phyloP scores from a whole-genome alignment of 2,888 invertebrate species.

The Acheta domesticus region DNA sequence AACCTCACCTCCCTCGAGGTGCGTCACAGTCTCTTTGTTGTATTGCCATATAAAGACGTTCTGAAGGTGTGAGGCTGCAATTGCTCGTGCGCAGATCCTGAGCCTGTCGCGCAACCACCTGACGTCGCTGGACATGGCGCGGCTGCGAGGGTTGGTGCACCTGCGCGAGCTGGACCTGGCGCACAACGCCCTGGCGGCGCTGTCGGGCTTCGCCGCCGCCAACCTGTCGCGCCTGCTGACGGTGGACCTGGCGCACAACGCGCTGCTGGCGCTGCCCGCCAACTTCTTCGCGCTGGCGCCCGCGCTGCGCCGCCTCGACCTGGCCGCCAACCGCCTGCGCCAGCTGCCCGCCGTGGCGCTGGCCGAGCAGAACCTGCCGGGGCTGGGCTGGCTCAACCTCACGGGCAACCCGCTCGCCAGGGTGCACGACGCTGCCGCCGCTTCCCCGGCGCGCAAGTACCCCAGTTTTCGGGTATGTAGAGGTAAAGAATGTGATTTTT shows the following conservation, averaged over 20 bases:
- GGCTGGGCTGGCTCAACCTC: constrained; percentile 72
- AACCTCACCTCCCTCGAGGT: constrained; percentile 67
- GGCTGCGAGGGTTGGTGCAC: constrained; percentile 70
- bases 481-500: too few species aligned
- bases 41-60: too few species aligned
- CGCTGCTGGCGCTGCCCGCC: constrained; percentile 69
- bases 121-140: constrained; percentile 69
- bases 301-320: constrained; percentile 68
- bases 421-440: constrained; percentile 58
- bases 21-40: too few species aligned
- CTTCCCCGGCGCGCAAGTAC: constrained; percentile 63
- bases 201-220: constrained; percentile 73
- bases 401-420: constrained; percentile 76
- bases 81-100: not conserved
- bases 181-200: constrained; percentile 52
- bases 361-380: constrained; percentile 69
- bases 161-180: constrained; percentile 64
- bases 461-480: not conserved
- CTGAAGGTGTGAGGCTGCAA: too few species aligned
- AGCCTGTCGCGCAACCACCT: constrained; percentile 31
- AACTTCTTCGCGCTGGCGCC: constrained; percentile 76
- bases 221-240: constrained; percentile 69
- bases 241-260: constrained; percentile 73
- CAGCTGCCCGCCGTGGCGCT: constrained; percentile 75
- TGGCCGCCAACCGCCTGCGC: constrained; percentile 74